phyloP scores from a whole-genome alignment of 2,888 invertebrate species.

The Drosophila borborema region DNA sequence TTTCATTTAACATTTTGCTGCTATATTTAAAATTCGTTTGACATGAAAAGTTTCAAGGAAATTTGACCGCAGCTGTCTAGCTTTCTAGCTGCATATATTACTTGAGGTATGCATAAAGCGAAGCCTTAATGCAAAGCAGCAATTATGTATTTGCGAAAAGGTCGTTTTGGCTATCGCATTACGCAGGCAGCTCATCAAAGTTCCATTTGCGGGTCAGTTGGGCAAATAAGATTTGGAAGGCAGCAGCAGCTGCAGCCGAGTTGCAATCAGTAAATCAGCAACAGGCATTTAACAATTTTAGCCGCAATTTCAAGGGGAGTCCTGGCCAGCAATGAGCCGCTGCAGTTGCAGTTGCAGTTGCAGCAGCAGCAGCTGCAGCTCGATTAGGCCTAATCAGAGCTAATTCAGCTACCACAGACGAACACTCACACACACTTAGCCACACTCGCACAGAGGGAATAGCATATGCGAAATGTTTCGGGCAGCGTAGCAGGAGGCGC shows the following conservation, averaged over 20 bases:
- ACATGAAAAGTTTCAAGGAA: neutral
- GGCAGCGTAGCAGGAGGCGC: conserved; percentile 38
- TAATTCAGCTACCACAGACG: conserved; percentile 51
- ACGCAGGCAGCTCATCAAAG: conserved; percentile 21
- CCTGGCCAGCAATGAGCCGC: conserved; percentile 1
- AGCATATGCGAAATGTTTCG: conserved; percentile 41
- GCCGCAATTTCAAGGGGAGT: conserved; percentile 5
- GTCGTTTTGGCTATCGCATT: neutral
- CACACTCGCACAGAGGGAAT: conserved; percentile 39
- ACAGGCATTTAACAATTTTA: conserved; percentile 36
- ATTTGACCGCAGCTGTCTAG: neutral
- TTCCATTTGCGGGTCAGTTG: conserved; percentile 27
- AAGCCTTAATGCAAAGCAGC: neutral
- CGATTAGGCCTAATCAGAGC: conserved; percentile 69
- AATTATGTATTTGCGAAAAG: neutral
- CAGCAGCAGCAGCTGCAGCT: conserved; percentile 33
- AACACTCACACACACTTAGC: too few species aligned
- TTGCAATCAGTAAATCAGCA: conserved; percentile 42
- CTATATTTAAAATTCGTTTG: neutral
- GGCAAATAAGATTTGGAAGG: conserved; percentile 30
- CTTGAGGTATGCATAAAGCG: neutral
- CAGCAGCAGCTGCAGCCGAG: conserved; percentile 25
- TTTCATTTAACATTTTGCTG: neutral
- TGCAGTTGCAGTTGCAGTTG: conserved; percentile 12
- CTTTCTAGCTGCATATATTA: neutral